These are phyloP conservation scores for Rhadina sibilatrix DNA, from an alignment of 2,113 vertebrate species.

Conservation along the genomic window DNA sequence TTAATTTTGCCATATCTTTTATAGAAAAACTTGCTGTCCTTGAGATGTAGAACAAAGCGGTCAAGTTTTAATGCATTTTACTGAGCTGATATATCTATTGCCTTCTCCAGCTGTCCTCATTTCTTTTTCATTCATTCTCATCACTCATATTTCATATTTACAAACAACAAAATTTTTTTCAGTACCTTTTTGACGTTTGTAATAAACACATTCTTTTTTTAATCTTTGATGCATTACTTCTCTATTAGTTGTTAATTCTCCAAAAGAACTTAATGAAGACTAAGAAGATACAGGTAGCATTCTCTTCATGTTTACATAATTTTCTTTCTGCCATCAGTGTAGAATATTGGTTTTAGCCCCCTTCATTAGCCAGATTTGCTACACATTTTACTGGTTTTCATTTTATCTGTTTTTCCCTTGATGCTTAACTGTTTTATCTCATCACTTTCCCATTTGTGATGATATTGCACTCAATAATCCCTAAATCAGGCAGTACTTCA, in stretches of 20 bases:
- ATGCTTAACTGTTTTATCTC: conserved; percentile 14
- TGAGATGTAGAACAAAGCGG: background rate
- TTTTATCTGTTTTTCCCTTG: conserved; percentile 7
- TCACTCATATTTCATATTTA: background rate
- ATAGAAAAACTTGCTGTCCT: background rate
- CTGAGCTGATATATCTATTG: background rate
- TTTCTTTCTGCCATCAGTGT: background rate
- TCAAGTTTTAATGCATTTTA: background rate
- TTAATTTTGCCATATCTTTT: background rate
- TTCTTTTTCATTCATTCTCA: background rate
- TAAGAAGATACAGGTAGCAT: background rate
- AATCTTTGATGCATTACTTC: background rate
- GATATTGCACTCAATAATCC: background rate
- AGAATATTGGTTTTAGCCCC: background rate
- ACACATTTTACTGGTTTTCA: background rate
- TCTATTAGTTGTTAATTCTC: background rate
- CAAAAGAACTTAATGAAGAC: background rate
- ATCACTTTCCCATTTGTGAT: conserved; percentile 12
- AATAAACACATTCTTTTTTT: background rate
- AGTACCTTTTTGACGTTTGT: background rate
- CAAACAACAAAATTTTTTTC: background rate
- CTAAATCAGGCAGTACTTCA: conserved; percentile 33
- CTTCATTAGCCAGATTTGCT: background rate
- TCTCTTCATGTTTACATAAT: background rate
- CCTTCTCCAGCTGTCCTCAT: background rate